Percentiles rank a stretch among this genome's conserved stretches.
Evolutionary conservation across 2,797 vertebrate species (phyloP).

Genomic region (Limnodromus scolopaceus): DNA sequence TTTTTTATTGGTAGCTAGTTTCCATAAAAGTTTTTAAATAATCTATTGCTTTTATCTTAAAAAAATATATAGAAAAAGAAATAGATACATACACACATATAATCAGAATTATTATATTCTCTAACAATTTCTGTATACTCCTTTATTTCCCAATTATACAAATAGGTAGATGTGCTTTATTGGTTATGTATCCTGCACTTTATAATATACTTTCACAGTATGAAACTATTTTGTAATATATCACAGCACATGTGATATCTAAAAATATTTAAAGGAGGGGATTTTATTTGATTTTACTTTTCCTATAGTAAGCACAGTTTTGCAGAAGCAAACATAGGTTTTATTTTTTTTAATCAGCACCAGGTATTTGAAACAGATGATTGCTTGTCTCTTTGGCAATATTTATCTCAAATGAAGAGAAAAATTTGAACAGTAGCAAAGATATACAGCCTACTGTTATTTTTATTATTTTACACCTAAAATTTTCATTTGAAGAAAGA

Average conservation of each 20-base stretch:
- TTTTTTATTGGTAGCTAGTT: not conserved
- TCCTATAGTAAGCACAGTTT: not conserved
- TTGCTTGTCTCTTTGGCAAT: not conserved
- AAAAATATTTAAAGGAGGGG: not conserved
- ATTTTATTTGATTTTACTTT: not conserved
- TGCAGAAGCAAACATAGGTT: not conserved
- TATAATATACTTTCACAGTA: not conserved
- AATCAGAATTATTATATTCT: not conserved
- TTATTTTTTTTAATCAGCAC: not conserved
- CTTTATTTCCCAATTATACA: not conserved
- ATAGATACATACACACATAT: not conserved
- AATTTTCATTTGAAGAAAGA: not conserved
- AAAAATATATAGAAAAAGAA: not conserved
- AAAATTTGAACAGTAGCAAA: not conserved
- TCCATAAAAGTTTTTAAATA: not conserved
- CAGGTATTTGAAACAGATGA: not conserved
- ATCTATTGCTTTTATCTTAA: not conserved
- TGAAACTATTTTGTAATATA: not conserved
- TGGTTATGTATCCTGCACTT: not conserved
- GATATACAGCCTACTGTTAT: not conserved
- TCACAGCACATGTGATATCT: not conserved
- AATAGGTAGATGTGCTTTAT: not conserved
- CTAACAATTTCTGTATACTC: not conserved
- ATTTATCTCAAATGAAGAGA: not conserved
- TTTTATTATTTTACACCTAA: not conserved